Percentiles rank a stretch among this genome's conserved stretches.
Conservation (phyloP, 2,888 invertebrate genomes). For the Heterodera filipjevi region DNA sequence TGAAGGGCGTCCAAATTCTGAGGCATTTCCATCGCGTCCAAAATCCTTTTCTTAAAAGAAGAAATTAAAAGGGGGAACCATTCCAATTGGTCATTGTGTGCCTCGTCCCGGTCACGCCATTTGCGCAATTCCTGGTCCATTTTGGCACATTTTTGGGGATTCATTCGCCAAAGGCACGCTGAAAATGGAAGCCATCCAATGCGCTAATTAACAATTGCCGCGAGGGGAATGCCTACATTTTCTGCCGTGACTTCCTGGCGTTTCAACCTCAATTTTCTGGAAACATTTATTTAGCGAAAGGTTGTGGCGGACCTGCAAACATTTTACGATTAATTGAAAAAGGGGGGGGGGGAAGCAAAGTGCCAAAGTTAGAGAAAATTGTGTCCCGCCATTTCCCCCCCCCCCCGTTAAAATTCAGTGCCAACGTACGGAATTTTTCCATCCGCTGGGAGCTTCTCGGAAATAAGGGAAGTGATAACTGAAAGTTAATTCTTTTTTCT, state of each 20-base stretch:
- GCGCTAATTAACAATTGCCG: neutral
- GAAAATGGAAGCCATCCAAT: conserved; percentile 1
- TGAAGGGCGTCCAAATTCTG: conserved; percentile 51
- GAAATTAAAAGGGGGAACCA: neutral
- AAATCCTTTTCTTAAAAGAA: conserved; percentile 20
- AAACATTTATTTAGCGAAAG: conserved; percentile 96
- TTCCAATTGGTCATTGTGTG: neutral
- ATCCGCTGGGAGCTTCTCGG: conserved; percentile 94
- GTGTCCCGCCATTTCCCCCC: neutral
- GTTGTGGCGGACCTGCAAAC: conserved; percentile 81
- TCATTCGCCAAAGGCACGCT: conserved; percentile 42
- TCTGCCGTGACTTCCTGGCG: conserved; percentile 71
- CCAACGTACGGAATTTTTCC: conserved; percentile 83
- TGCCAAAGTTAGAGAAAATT: neutral
- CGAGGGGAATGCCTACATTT: conserved; percentile 54
- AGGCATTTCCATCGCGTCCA: conserved; percentile 40
- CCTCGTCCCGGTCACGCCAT: conserved; percentile 86
- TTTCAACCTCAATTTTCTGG: conserved; percentile 93
- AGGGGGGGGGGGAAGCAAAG: too few species aligned
- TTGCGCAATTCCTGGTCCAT: conserved; percentile 98
- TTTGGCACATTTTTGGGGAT: conserved; percentile 71
- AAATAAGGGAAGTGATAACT: conserved; percentile 97
- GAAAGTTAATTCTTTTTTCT: conserved; percentile 61
- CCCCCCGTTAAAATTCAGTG: neutral
- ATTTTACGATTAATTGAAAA: too few species aligned